Percentiles rank a stretch among this genome's conserved stretches.
Evolutionary conservation across 2,888 invertebrate species (phyloP).

Genomic region (Zygothrica quintamaculata): DNA sequence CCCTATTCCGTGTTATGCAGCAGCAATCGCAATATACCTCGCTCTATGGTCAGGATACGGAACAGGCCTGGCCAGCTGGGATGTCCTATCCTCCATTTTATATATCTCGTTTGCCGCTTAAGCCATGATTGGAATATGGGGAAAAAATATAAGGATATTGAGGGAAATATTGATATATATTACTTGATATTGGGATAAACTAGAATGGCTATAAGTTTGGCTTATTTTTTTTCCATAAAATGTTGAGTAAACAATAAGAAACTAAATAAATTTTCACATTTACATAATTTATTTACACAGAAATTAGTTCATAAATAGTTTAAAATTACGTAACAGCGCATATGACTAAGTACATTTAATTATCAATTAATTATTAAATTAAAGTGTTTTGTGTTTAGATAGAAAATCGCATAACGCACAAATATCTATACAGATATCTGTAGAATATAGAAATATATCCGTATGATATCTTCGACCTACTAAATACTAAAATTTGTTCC

Average conservation of each 20-base stretch:
- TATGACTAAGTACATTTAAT: constrained; percentile 78
- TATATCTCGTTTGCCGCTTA: constrained; percentile 50
- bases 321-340: constrained; percentile 81
- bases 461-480: constrained; percentile 16
- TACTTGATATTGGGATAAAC: no score
- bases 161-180: constrained; percentile 12
- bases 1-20: constrained; percentile 68
- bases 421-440: constrained; percentile 40
- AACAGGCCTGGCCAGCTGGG: constrained; percentile 42
- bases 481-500: constrained; percentile 36
- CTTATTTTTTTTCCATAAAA: no score
- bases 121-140: constrained; percentile 16
- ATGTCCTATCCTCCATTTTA: constrained; percentile 57
- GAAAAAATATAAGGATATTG: not conserved
- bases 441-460: constrained; percentile 2
- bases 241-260: constrained; percentile 15
- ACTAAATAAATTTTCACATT: constrained; percentile 45
- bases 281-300: constrained; percentile 79
- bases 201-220: no score
- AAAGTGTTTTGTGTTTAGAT: constrained; percentile 23
- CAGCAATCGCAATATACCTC: constrained; percentile 32
- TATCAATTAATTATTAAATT: constrained; percentile 61
- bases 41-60: constrained; percentile 44
- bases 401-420: constrained; percentile 45
- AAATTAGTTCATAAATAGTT: constrained; percentile 78